Evolutionary conservation across 2,113 vertebrate genomes (phyloP).

Genomic region (Ictidomys tridecemlineatus): DNA sequence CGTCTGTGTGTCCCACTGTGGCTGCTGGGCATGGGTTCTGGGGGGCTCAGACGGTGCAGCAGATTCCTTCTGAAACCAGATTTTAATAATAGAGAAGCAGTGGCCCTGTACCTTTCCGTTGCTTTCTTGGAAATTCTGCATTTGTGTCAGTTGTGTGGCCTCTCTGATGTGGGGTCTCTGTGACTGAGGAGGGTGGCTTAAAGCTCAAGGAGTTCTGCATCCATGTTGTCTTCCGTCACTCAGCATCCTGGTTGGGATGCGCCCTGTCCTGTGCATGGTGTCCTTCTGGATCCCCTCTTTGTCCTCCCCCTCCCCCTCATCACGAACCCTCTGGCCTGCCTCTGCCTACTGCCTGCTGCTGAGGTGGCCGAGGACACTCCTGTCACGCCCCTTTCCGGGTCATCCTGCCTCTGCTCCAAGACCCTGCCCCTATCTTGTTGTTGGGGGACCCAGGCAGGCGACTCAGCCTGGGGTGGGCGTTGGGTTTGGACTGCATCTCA

Average conservation of each 20-base stretch:
- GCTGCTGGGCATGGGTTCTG: neutral
- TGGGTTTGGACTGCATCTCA: neutral
- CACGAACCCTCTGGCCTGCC: neutral
- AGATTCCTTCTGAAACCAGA: neutral
- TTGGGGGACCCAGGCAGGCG: too few relatives aligned
- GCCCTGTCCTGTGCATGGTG: too few relatives aligned
- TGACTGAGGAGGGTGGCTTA: neutral
- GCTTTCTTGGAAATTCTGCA: neutral
- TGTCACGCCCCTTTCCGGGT: rapidly evolving
- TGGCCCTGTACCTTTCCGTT: neutral
- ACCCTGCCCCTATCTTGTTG: too few relatives aligned
- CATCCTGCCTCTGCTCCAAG: rapidly evolving
- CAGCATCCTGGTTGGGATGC: rapidly evolving
- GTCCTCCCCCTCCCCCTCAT: too few relatives aligned
- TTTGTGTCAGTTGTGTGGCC: neutral
- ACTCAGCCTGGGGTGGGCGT: too few relatives aligned
- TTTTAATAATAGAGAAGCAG: neutral
- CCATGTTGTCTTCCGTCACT: rapidly evolving
- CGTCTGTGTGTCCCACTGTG: neutral
- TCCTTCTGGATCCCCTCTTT: neutral
- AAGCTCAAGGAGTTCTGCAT: rapidly evolving
- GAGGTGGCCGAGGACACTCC: neutral
- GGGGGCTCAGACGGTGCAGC: neutral
- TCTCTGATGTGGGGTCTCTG: rapidly evolving
- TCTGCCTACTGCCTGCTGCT: rapidly evolving